Conservation (phyloP, 1,140 invertebrate species). For the Cryptotermes secundus region DNA sequence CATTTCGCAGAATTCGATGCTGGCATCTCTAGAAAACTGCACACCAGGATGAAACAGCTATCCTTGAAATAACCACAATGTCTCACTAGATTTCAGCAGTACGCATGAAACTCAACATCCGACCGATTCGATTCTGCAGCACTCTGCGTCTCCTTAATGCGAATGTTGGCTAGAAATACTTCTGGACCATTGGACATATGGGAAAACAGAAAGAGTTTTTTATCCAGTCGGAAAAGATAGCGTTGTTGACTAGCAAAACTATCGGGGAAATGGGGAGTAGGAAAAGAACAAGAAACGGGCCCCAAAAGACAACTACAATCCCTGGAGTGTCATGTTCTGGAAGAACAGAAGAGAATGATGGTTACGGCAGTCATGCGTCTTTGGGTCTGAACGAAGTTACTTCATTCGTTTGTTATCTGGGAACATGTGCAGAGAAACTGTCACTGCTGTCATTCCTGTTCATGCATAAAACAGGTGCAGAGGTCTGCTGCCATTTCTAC, state of each 20-base stretch:
- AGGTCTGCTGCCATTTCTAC: neutral
- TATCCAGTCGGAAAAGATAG: neutral
- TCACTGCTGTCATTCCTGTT: neutral
- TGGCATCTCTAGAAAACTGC: neutral
- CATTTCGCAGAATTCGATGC: neutral
- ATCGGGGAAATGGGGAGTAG: neutral
- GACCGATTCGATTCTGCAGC: neutral
- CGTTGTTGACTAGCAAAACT: neutral
- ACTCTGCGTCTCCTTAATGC: neutral
- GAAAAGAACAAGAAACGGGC: slow-evolving; percentile 10
- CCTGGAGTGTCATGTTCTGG: neutral
- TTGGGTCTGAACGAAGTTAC: neutral
- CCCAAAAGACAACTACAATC: neutral
- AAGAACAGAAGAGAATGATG: neutral
- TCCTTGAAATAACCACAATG: neutral
- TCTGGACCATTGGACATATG: slow-evolving; percentile 4
- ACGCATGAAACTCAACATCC: neutral
- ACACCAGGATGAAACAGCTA: neutral
- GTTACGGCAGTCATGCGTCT: neutral
- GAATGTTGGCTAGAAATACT: neutral
- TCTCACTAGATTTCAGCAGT: neutral
- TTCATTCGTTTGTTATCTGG: too few species aligned
- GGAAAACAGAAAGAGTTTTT: neutral
- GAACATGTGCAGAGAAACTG: neutral
- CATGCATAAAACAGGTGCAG: slow-evolving; percentile 11